Conservation (phyloP, 1,140 invertebrate genomes). For the Lepidostoma basale region DNA sequence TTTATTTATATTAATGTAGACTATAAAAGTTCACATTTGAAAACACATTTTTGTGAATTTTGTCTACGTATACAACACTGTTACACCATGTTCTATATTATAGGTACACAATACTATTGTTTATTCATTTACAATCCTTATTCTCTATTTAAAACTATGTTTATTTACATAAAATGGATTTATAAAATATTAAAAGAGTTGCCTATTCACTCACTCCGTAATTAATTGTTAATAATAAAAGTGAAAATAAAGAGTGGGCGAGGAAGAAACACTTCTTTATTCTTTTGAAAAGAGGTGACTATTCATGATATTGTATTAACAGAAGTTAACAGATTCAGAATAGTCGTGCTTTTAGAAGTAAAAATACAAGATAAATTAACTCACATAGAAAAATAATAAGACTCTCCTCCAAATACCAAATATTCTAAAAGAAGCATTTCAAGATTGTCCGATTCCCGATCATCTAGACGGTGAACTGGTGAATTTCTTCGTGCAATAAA, state of each 20-base stretch:
- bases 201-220: slow-evolving; percentile 7
- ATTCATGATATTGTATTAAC: slow-evolving; percentile 35
- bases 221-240: slow-evolving; percentile 13
- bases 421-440: neutral
- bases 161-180: slow-evolving; percentile 11
- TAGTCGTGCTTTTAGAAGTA: slow-evolving; percentile 18
- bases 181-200: slow-evolving; percentile 2
- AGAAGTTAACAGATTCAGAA: slow-evolving; percentile 37
- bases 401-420: neutral
- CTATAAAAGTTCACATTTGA: slow-evolving; percentile 36
- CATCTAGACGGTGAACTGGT: neutral
- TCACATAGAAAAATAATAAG: neutral
- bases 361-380: neutral
- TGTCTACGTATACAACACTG: slow-evolving; percentile 16
- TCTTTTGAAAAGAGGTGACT: slow-evolving; percentile 1
- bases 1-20: slow-evolving; percentile 35
- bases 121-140: slow-evolving; percentile 23
- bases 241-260: slow-evolving; percentile 3
- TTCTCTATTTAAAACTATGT: neutral
- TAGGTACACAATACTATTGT: slow-evolving; percentile 27
- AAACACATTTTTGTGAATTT: slow-evolving; percentile 24
- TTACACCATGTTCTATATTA: slow-evolving; percentile 9
- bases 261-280: slow-evolving; percentile 4
- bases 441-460: neutral
- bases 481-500: neutral